Evolutionary conservation across 2,797 vertebrate genomes (phyloP), one percentile per base, ranked within the genome.

Genomic region (Zalophus californianus): DNA sequence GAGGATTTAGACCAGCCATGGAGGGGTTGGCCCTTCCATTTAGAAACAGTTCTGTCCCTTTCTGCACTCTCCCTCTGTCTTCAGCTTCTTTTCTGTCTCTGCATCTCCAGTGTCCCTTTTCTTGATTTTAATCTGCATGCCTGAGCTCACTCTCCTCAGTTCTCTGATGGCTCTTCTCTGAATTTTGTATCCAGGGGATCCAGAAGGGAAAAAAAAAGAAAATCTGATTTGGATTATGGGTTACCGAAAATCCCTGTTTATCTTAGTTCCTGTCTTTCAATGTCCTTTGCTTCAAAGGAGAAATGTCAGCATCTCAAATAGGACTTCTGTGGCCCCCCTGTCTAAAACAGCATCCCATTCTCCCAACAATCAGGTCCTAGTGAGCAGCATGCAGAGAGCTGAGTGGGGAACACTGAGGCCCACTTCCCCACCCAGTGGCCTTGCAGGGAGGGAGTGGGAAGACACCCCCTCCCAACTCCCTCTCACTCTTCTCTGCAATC

Each of bases 201-300:
- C 9, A 54, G 48, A 58, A 86, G 11, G 54, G 44, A 44, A 44
- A 44, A 27, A 82, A 64, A 79, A 27, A 82, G 58, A 79, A 25
- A 3, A 72, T 50, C 44, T 18, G 54, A 35, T 75, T 70, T 78
- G 29, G 38, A 75, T 50, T 60, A 13, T 73, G 60, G 10, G 1
- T 83, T 95, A 70, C 15, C 27, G 52, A 86, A 95, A 54, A 54
- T 90, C 13, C 83, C 52, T 56, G 54, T 84, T 90, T 66, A 29
- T 79, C 4, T 90, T 70, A 62, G 90, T 62, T 92, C 75, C 18
- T 91, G 35, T 29, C 38, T 91, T 84, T 73, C 25, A 60, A n/a
- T 54, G 7, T 48, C 38, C 25, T 41, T 93, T 82, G n/a, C 29
- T 70, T 75, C 48, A 62, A 77, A 80, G 25, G 58, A 78, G 70